Percentiles rank a stretch among this genome's conserved stretches.
Evolutionary conservation across 2,113 vertebrate species (phyloP).

Genomic region (Phalacrocorax carbo): DNA sequence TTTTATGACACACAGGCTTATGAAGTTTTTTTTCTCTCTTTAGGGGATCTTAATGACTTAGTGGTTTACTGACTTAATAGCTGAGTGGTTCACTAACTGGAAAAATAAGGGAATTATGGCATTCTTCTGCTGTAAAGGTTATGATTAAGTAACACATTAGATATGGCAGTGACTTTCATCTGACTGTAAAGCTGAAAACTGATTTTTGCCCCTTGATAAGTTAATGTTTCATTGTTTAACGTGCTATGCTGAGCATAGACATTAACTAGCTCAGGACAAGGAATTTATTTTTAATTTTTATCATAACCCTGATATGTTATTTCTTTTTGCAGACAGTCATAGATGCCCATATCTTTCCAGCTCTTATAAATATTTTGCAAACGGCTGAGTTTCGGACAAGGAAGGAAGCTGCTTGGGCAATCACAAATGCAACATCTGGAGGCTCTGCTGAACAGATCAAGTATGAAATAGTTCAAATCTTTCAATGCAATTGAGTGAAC

Average conservation of each 20-base stretch:
- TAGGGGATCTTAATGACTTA: not conserved
- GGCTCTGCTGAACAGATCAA: conserved; percentile 96
- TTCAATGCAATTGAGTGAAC: not conserved
- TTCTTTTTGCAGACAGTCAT: conserved; percentile 88
- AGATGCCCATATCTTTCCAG: conserved; percentile 91
- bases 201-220: not conserved
- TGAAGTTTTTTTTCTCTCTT: not conserved
- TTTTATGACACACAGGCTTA: not conserved
- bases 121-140: not conserved
- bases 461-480: conserved; percentile 52
- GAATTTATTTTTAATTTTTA: not conserved
- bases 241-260: not conserved
- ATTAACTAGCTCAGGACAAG: not conserved
- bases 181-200: not conserved
- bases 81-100: not conserved
- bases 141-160: not conserved
- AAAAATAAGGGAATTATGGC: not conserved
- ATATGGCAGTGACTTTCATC: not conserved
- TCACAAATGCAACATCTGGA: conserved; percentile 96
- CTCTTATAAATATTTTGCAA: conserved; percentile 94
- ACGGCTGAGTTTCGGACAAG: conserved; percentile 96
- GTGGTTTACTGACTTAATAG: not conserved
- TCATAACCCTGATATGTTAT: not conserved
- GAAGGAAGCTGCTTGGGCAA: conserved; percentile 98
- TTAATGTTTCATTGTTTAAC: not conserved